These are phyloP conservation scores for Forpus xanthops DNA, from an alignment of 2,797 vertebrate species.

Conservation along the genomic window DNA sequence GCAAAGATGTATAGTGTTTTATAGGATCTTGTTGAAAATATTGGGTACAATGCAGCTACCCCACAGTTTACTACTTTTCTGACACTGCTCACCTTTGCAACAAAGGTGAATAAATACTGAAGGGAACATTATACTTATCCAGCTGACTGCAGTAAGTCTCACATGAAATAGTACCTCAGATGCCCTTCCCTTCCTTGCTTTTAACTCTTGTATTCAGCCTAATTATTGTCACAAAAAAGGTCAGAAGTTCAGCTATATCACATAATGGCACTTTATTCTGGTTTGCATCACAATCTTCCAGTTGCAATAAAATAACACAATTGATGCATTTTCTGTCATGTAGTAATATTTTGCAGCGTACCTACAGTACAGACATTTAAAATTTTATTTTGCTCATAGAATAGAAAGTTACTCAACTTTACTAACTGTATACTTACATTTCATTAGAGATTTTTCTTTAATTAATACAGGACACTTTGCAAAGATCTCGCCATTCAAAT, in stretches of 20 bases:
- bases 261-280: accelerated
- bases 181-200: background rate
- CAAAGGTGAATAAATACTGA: background rate
- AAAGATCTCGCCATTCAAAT: background rate
- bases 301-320: background rate
- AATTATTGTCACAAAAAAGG: background rate
- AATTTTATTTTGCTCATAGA: background rate
- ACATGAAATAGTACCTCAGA: background rate
- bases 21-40: background rate
- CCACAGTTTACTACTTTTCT: background rate
- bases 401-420: background rate
- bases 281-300: background rate
- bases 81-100: background rate
- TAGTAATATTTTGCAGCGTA: background rate
- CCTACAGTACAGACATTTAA: background rate
- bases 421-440: background rate
- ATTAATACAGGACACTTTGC: background rate
- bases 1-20: background rate
- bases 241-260: background rate
- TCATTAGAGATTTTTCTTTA: background rate
- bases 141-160: background rate
- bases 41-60: background rate
- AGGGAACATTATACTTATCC: background rate
- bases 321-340: background rate
- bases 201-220: background rate